Evolutionary conservation across 1,140 invertebrate species (phyloP).

Genomic region (Aradophagus sp.): DNA sequence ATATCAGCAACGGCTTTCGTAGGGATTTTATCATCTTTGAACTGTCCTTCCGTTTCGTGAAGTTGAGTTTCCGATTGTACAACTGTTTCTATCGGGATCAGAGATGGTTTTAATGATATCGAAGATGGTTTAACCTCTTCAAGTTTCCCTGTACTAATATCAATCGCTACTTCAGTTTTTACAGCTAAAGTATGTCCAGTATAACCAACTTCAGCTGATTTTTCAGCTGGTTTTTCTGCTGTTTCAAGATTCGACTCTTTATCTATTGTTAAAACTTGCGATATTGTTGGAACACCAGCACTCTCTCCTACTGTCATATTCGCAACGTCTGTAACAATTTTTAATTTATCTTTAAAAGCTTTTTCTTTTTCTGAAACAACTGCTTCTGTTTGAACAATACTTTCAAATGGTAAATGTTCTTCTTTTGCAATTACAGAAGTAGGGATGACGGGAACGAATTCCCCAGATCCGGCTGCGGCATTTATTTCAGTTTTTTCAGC

Average conservation of each 20-base stretch:
- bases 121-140: conserved; percentile 59
- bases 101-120: conserved; percentile 62
- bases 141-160: conserved; percentile 66
- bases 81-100: conserved; percentile 64
- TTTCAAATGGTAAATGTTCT: conserved; percentile 73
- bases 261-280: conserved; percentile 72
- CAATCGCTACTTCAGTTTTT: conserved; percentile 69
- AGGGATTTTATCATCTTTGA: conserved; percentile 60
- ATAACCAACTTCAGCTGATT: conserved; percentile 66
- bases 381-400: conserved; percentile 73
- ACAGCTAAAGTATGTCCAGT: conserved; percentile 70
- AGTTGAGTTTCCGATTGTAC: conserved; percentile 64
- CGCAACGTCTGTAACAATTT: conserved; percentile 66
- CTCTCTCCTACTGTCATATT: conserved; percentile 69
- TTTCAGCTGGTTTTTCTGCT: conserved; percentile 64
- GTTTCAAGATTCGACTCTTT: conserved; percentile 71
- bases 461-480: conserved; percentile 62
- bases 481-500: conserved; percentile 71
- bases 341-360: conserved; percentile 65
- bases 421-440: too few species aligned
- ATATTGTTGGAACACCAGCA: conserved; percentile 69
- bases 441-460: too few species aligned
- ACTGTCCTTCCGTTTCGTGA: conserved; percentile 64
- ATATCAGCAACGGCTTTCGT: conserved; percentile 63
- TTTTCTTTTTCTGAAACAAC: conserved; percentile 75